Conservation (phyloP, 2,888 invertebrate genomes). For the Agonopterix subpropinquella region DNA sequence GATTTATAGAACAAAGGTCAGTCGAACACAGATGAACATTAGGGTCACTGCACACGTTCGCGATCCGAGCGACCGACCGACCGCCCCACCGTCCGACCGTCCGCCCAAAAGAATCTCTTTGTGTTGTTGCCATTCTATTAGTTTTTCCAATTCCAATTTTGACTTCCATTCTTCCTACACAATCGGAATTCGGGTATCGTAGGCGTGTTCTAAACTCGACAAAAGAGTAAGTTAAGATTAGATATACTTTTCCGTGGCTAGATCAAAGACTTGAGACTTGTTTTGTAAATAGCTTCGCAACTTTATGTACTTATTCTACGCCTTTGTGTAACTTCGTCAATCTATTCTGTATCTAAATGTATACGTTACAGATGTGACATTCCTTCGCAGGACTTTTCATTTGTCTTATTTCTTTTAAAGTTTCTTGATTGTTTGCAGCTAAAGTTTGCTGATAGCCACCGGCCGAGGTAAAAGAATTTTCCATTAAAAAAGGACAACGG, state of each 20-base stretch:
- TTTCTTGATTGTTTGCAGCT: constrained; percentile 36
- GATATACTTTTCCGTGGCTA: neutral
- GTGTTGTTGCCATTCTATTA: constrained; percentile 38
- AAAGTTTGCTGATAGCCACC: constrained; percentile 41
- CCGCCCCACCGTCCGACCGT: constrained; percentile 12
- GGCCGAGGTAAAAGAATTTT: constrained; percentile 57
- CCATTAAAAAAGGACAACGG: constrained; percentile 59
- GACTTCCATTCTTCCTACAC: constrained; percentile 29
- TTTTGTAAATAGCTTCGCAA: neutral
- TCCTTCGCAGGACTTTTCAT: constrained; percentile 34
- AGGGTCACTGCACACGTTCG: constrained; percentile 33
- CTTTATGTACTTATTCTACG: neutral
- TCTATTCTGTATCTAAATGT: neutral
- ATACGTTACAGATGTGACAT: constrained; percentile 9
- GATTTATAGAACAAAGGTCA: constrained; percentile 16
- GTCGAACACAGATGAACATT: constrained; percentile 20
- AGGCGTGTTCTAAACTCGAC: constrained; percentile 12
- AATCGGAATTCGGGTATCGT: constrained; percentile 29
- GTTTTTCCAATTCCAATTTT: constrained; percentile 41
- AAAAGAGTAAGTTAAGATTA: neutral
- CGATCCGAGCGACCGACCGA: constrained; percentile 12
- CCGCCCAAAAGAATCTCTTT: constrained; percentile 38
- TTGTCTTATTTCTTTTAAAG: constrained; percentile 59
- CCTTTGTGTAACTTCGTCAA: neutral
- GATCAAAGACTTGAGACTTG: too few relatives aligned